Conservation (phyloP, 2,888 invertebrate genomes). For the Ephialtes manifestator region DNA sequence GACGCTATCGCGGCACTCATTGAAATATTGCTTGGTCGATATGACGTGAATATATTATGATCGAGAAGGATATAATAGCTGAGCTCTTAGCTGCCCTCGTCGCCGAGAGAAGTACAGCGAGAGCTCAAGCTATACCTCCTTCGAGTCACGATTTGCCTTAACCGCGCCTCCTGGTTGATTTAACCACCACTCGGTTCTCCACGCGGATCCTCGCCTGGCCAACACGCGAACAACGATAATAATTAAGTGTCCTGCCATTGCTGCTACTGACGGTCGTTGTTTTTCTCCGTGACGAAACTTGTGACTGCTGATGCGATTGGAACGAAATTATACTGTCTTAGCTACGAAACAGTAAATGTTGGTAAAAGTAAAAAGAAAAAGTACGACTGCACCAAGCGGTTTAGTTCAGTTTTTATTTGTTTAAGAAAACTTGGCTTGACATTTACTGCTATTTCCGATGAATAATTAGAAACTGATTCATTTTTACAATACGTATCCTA, state of each 20-base stretch:
- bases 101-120: conserved; percentile 1
- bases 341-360: conserved; percentile 15
- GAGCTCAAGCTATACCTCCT: conserved; percentile 39
- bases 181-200: conserved; percentile 36
- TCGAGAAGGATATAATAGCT: conserved; percentile 69
- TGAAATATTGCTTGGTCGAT: conserved; percentile 78
- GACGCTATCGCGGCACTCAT: conserved; percentile 76
- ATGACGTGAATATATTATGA: conserved; percentile 72
- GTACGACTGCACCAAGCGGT: background rate
- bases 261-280: conserved; percentile 19
- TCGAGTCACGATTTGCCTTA: conserved; percentile 57
- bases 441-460: background rate
- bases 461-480: background rate
- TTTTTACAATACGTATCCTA: background rate
- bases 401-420: background rate
- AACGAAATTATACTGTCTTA: conserved; percentile 53
- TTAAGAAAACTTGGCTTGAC: background rate
- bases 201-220: conserved; percentile 30
- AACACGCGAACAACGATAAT: conserved; percentile 49
- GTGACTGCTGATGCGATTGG: conserved; percentile 52
- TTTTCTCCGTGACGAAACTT: conserved; percentile 46
- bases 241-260: conserved; percentile 49
- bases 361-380: too few species aligned
- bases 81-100: conserved; percentile 50
- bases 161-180: conserved; percentile 48